Evolutionary conservation across 2,113 vertebrate genomes (phyloP).

Genomic region (Scatophagus argus): DNA sequence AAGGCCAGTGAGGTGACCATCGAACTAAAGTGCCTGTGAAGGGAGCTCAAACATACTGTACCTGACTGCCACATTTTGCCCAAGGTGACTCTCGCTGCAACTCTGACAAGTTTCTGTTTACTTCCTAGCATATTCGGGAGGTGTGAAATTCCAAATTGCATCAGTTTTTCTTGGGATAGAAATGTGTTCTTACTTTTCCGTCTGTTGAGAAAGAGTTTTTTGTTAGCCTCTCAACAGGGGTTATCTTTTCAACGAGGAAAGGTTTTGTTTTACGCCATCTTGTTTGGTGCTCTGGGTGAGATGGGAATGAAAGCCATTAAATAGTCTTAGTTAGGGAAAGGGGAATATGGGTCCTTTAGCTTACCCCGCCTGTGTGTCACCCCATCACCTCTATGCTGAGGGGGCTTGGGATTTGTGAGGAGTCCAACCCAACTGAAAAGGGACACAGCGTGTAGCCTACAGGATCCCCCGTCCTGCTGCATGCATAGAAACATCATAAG

Average conservation of each 20-base stretch:
- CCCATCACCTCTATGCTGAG: constrained; percentile 72
- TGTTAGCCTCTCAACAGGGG: constrained; percentile 66
- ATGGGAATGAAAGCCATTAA: constrained; percentile 81
- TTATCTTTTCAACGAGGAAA: constrained; percentile 62
- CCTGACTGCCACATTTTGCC: constrained; percentile 17
- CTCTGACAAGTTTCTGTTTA: constrained; percentile 35
- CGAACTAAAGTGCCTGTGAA: constrained; percentile 23
- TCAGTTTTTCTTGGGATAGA: constrained; percentile 1
- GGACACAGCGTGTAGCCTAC: constrained; percentile 76
- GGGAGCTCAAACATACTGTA: constrained; percentile 26
- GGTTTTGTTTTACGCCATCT: constrained; percentile 78
- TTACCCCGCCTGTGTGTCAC: constrained; percentile 60
- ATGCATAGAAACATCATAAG: constrained; percentile 75
- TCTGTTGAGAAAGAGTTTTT: constrained; percentile 32
- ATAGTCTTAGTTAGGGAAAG: constrained; percentile 76
- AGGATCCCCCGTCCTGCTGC: constrained; percentile 56
- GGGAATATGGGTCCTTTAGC: constrained; percentile 65
- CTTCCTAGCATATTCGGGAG: constrained; percentile 17
- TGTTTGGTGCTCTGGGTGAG: constrained; percentile 70
- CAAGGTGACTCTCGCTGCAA: constrained; percentile 54
- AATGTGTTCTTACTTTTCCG: constrained; percentile 36
- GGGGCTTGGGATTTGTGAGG: constrained; percentile 75
- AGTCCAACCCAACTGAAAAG: constrained; percentile 75
- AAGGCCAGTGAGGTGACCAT: constrained; percentile 27
- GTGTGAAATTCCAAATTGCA: constrained; percentile 41